A percentile compares a stretch with the other conserved stretches of the same genome.
Evolutionary conservation across 2,797 vertebrate genomes (phyloP).

Genomic region (Squalus acanthias): DNA sequence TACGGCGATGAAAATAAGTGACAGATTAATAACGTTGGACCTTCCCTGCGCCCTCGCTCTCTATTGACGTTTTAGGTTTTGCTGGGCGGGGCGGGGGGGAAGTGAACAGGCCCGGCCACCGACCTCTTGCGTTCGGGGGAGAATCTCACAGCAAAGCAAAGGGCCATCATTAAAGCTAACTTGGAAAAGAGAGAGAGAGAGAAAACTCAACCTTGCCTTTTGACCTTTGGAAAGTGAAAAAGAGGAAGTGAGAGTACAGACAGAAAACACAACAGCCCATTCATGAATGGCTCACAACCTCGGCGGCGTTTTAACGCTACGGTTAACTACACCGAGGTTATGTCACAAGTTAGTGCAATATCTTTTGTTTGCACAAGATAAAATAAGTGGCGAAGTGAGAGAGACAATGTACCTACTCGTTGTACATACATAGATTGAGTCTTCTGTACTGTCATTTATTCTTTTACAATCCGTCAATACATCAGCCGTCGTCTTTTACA

Average conservation of each 20-base stretch:
- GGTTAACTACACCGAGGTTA: too few species aligned
- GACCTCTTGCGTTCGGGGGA: background rate
- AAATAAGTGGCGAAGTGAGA: background rate
- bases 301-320: background rate
- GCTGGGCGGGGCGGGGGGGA: background rate
- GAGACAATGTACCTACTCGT: background rate
- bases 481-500: background rate
- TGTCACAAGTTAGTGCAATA: background rate
- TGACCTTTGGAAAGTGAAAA: background rate
- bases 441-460: background rate
- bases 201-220: background rate
- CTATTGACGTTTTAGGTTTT: background rate
- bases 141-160: background rate
- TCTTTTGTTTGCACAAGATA: background rate
- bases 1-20: background rate
- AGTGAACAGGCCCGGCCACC: background rate
- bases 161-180: background rate
- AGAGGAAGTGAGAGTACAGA: background rate
- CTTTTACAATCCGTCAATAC: background rate
- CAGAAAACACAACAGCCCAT: background rate
- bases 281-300: background rate
- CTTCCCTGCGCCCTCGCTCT: background rate
- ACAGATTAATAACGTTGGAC: background rate
- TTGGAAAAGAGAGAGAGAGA: background rate
- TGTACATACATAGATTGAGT: background rate